Percentiles rank a stretch among this genome's conserved stretches.
phyloP scores from a whole-genome alignment of 1,140 invertebrate genomes.

The Dendrolimus kikuchii region DNA sequence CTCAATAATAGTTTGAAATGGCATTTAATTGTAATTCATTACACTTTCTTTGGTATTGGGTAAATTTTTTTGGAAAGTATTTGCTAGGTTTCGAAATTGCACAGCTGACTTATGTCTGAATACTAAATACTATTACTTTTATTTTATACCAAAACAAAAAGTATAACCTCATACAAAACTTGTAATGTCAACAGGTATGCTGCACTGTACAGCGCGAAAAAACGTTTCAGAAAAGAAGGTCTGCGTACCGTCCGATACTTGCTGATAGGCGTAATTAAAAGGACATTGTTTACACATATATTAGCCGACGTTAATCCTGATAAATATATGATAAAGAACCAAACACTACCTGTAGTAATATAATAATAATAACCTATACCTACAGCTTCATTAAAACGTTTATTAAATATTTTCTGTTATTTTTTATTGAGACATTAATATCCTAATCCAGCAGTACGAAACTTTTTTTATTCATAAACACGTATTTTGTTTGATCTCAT shows the following conservation, averaged over 20 bases:
- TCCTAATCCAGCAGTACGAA: background rate
- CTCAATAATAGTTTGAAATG: too few species aligned
- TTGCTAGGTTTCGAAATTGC: too few species aligned
- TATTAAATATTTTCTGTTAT: background rate
- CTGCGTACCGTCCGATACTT: constrained; percentile 12
- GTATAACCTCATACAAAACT: background rate
- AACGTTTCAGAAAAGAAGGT: constrained; percentile 13
- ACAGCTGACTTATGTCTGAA: too few species aligned
- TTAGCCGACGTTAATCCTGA: constrained; percentile 15
- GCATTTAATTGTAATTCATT: too few species aligned
- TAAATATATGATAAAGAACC: constrained; percentile 4
- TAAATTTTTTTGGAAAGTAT: too few species aligned
- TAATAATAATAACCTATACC: background rate
- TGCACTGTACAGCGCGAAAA: constrained; percentile 5
- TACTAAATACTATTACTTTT: too few species aligned
- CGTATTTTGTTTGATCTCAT: too few species aligned
- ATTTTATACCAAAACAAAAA: too few species aligned
- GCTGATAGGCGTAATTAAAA: constrained; percentile 10
- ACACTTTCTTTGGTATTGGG: too few species aligned
- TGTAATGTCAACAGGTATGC: constrained; percentile 7
- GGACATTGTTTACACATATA: constrained; percentile 20
- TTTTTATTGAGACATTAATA: background rate
- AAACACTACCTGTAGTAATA: background rate
- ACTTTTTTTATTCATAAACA: background rate
- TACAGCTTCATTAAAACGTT: background rate